phyloP scores from a whole-genome alignment of 2,113 vertebrate genomes.

The Ochotona curzoniae region DNA sequence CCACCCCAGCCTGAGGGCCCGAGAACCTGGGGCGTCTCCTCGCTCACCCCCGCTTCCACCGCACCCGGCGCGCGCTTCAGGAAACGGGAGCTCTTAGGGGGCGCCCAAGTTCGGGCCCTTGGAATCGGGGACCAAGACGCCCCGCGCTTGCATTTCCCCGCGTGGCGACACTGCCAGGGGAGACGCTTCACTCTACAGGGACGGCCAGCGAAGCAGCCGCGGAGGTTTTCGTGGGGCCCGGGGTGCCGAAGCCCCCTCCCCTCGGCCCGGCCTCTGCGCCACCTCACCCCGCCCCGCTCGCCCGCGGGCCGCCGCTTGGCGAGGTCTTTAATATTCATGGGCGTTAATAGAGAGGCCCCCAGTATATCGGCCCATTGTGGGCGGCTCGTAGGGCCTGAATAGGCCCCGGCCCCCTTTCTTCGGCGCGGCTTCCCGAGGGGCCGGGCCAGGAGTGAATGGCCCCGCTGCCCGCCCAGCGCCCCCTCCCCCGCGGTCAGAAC shows the following conservation, averaged over 20 bases:
- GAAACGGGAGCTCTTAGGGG: background rate
- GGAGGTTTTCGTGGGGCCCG: background rate
- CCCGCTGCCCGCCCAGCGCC: slow-evolving; percentile 78
- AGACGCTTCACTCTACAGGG: accelerated
- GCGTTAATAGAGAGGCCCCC: slow-evolving; percentile 93
- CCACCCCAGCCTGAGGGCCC: background rate
- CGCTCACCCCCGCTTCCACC: too few relatives aligned
- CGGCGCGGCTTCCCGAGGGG: slow-evolving; percentile 92
- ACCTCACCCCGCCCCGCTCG: slow-evolving; percentile 23
- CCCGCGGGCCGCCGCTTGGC: slow-evolving; percentile 66
- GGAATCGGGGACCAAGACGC: background rate
- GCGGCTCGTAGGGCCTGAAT: slow-evolving; percentile 92
- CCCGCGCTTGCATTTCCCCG: background rate
- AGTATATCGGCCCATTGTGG: slow-evolving; percentile 95
- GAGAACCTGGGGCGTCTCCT: background rate
- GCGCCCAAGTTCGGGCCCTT: background rate
- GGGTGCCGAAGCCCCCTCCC: background rate
- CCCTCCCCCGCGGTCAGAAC: slow-evolving; percentile 91
- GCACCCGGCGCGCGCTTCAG: too few relatives aligned
- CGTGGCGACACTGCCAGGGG: background rate
- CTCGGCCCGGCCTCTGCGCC: accelerated
- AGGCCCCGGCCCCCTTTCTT: slow-evolving; percentile 90
- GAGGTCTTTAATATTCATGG: slow-evolving; percentile 98
- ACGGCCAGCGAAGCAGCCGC: background rate
- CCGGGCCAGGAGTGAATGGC: slow-evolving; percentile 95